These are phyloP conservation scores for Pempheris klunzingeri DNA, from an alignment of 2,797 vertebrate species.

Conservation along the genomic window DNA sequence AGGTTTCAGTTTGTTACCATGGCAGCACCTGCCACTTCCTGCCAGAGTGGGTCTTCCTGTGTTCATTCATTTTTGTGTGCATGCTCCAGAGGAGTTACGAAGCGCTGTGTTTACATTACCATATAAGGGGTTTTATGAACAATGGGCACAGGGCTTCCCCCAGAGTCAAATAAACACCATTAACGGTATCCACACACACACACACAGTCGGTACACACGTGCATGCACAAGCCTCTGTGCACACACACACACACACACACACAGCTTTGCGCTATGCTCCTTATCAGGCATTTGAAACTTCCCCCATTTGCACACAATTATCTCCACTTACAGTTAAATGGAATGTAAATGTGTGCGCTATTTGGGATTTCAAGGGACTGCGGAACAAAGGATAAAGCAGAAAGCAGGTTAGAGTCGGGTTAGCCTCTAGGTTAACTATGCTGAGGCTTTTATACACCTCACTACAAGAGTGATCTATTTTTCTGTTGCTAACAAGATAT, in stretches of 20 bases:
- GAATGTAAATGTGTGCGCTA: conserved; percentile 65
- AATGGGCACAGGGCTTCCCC: conserved; percentile 80
- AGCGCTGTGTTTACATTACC: conserved; percentile 85
- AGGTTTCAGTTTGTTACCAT: conserved; percentile 87
- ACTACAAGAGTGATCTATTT: conserved; percentile 37
- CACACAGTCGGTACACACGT: conserved; percentile 5
- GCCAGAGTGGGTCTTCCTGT: conserved; percentile 87
- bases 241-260: conserved; percentile 21
- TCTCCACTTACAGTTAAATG: conserved; percentile 64
- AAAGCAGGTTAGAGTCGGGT: conserved; percentile 39
- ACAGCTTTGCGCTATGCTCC: conserved; percentile 23
- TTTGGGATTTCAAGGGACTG: conserved; percentile 55
- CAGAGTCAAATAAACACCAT: conserved; percentile 75
- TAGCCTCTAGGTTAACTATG: conserved; percentile 44
- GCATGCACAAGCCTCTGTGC: background rate
- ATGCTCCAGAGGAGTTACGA: conserved; percentile 75
- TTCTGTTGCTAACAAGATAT: conserved; percentile 23
- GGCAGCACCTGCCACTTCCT: conserved; percentile 89
- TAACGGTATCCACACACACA: conserved; percentile 47
- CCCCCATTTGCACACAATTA: conserved; percentile 74
- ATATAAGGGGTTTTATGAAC: conserved; percentile 84
- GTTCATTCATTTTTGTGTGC: conserved; percentile 87
- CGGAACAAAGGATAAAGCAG: conserved; percentile 45
- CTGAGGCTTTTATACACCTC: conserved; percentile 5
- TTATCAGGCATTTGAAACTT: conserved; percentile 59